Evolutionary conservation across 2,797 vertebrate species (phyloP), one percentile per base, ranked within the genome.

Genomic region (Halcyon leucocephala): DNA sequence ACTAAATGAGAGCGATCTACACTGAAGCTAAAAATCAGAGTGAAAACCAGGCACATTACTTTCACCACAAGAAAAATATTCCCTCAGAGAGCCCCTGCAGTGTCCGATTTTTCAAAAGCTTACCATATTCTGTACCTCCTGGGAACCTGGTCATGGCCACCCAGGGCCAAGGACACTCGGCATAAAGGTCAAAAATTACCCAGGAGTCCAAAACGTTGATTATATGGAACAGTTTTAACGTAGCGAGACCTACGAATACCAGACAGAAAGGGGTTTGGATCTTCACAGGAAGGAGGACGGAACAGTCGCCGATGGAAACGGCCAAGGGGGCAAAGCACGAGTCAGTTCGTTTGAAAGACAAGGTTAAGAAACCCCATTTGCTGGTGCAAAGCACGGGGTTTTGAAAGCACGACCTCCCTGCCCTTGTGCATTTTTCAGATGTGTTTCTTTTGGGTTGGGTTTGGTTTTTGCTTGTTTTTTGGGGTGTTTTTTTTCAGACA

Each of bases 291-390:
- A 82, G 51, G 17, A 67, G 33, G 0, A 1, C 3, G 0, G 4
- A 78, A 71, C 0, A 82, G 54, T 46, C 7, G 49, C 64, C 58
- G 72, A 77, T 5, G 3, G 5, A 41, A 89, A 52, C 1, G 19
- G 37, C 33, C 52, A 49, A 86, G 84, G 14, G 39, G 78, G 64
- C 46, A 48, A 49, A 1, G 6, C 46, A 46, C 2, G 1, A 49
- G 24, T 52, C 2, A 0, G 10, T 24, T 10, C 39, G 76, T 69
- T 2, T 80, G 64, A 81, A 85, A 87, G 74, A 84, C 49, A 41
- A 79, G 69, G 76, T 88, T 74, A 85, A 86, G 16, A 89, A 84
- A 89, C 17, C 51, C 42, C 74, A 66, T 87, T 70, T 95, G 70
- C 84, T 87, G 26, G 18, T 48, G 67, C 77, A 60, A 35, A 25